A percentile compares a stretch with the other conserved stretches of the same genome.
phyloP scores from a whole-genome alignment of 2,888 invertebrate genomes.

The Eurytoma adleriae region DNA sequence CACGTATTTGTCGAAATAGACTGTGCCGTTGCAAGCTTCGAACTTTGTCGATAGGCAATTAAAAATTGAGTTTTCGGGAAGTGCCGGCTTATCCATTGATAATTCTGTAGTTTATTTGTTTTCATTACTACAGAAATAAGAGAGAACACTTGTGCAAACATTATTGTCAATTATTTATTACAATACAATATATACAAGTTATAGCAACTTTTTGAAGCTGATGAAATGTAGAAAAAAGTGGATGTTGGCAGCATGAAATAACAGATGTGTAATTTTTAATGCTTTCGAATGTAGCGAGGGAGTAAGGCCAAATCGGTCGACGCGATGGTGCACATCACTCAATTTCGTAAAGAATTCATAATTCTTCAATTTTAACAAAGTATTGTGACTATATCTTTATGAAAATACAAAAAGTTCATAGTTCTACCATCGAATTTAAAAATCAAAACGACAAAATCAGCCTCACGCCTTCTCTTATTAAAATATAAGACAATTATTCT shows the following conservation, averaged over 20 bases:
- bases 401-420: too few species aligned
- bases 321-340: conserved; percentile 11
- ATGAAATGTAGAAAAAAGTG: conserved; percentile 59
- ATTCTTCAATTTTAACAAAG: conserved; percentile 6
- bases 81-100: too few species aligned
- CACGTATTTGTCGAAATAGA: too few species aligned
- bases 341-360: conserved; percentile 1
- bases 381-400: too few species aligned
- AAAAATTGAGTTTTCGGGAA: too few species aligned
- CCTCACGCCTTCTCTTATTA: conserved; percentile 14
- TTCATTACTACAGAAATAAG: too few species aligned
- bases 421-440: neutral
- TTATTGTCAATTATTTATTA: conserved; percentile 70
- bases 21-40: too few species aligned
- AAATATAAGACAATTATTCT: conserved; percentile 17
- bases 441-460: conserved; percentile 16
- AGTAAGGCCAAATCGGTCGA: conserved; percentile 33
- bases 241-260: conserved; percentile 60
- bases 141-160: neutral
- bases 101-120: too few species aligned
- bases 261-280: conserved; percentile 50
- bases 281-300: conserved; percentile 25
- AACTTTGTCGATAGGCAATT: too few species aligned
- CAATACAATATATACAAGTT: conserved; percentile 71
- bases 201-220: conserved; percentile 60